Evolutionary conservation across 2,797 vertebrate species (phyloP).

Genomic region (Lutjanus argentimaculatus): DNA sequence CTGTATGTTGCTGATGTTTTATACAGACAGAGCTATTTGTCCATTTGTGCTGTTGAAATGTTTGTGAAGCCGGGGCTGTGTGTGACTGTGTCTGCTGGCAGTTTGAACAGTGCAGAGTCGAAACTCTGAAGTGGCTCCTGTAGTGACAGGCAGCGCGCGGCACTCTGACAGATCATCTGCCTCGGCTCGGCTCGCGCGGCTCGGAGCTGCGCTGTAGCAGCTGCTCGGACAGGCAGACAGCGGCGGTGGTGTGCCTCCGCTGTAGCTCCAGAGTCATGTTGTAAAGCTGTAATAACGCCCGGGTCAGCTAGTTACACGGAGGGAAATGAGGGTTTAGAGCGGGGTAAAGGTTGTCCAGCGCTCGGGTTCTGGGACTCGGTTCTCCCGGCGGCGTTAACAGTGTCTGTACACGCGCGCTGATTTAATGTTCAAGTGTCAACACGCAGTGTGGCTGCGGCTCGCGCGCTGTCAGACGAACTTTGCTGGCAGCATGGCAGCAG

Average conservation of each 20-base stretch:
- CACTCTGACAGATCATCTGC: conserved; percentile 61
- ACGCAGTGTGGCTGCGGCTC: conserved; percentile 4
- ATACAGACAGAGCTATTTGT: conserved; percentile 38
- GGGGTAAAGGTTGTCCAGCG: conserved; percentile 1
- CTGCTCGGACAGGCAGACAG: conserved; percentile 8
- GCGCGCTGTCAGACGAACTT: conserved; percentile 68
- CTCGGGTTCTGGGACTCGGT: background rate
- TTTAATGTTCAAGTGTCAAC: conserved; percentile 46
- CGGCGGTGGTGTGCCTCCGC: background rate
- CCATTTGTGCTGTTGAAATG: conserved; percentile 47
- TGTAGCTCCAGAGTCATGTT: background rate
- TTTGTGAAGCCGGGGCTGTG: conserved; percentile 42
- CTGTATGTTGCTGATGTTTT: conserved; percentile 79
- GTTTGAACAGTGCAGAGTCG: conserved; percentile 37
- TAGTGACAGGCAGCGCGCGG: conserved; percentile 59
- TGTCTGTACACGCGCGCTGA: conserved; percentile 9
- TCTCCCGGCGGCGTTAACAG: background rate
- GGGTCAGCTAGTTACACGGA: background rate
- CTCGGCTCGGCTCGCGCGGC: conserved; percentile 5
- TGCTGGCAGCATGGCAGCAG: conserved; percentile 68
- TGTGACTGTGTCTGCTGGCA: conserved; percentile 48
- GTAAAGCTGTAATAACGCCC: conserved; percentile 16
- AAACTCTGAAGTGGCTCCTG: conserved; percentile 63
- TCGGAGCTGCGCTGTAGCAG: conserved; percentile 47
- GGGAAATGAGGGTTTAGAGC: background rate